Conservation (phyloP, 2,113 vertebrate genomes). For the Cephalopholis sonnerati region DNA sequence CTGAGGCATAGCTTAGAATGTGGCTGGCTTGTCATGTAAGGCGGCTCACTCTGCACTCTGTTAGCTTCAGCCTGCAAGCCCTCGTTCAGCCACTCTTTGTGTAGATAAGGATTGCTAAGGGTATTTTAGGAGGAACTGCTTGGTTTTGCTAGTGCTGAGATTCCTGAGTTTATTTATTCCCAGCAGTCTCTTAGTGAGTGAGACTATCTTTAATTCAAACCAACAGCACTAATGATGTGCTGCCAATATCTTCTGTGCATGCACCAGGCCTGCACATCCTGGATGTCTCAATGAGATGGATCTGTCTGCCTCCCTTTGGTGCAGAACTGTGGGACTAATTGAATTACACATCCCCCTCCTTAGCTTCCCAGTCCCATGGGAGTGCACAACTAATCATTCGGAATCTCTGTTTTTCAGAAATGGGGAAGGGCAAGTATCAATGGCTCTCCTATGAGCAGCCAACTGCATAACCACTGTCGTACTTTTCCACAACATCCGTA, state of each 20-base stretch:
- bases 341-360: constrained; percentile 76
- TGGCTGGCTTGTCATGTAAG: constrained; percentile 62
- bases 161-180: constrained; percentile 33
- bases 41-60: constrained; percentile 40
- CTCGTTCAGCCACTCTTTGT: constrained; percentile 31
- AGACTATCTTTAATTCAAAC: constrained; percentile 57
- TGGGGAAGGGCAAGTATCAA: constrained; percentile 27
- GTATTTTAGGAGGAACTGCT: constrained; percentile 41
- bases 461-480: constrained; percentile 6
- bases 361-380: constrained; percentile 65
- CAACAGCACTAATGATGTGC: constrained; percentile 53
- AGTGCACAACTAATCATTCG: constrained; percentile 78
- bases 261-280: constrained; percentile 58
- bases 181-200: constrained; percentile 31
- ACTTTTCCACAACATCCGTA: constrained; percentile 63
- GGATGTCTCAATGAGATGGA: constrained; percentile 68
- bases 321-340: constrained; percentile 80
- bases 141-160: constrained; percentile 12
- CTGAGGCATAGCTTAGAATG: constrained; percentile 62
- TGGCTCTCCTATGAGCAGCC: constrained; percentile 40
- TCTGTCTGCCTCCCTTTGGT: constrained; percentile 72
- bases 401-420: constrained; percentile 71
- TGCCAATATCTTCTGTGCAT: constrained; percentile 51
- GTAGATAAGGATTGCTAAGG: constrained; percentile 16
- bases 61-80: constrained; percentile 25